Base-by-base conservation (phyloP, 2,797 vertebrate genomes). In the Sphenopsis melanotis region DNA sequence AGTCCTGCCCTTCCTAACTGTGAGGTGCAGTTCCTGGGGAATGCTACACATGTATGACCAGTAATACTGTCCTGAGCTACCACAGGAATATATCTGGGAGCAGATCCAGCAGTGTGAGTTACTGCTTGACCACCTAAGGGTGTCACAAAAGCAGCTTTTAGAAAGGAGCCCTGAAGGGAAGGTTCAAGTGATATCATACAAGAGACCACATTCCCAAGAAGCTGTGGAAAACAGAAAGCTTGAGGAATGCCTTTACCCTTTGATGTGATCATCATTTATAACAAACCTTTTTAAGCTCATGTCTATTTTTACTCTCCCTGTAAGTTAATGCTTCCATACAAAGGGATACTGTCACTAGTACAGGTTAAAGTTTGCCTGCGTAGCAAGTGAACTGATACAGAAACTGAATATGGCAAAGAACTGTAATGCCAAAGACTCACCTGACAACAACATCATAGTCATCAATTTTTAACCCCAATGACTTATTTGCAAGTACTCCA, bases 401-500 rank as follows among this genome's bases (percentile, higher is more conserved):
- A 83, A 91, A 79, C 22, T 15, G 37, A 72, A 24, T 13, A 41
- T 3, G 27, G 8, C 30, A 84, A 77, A 72, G 37, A 74, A 79
- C 9, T 11, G 22, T 15, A 68, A 82, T 69, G 64, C 23, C 56
- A 47, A 82, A 87, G 79, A 96, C 99, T 98, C 97, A 99, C 99
- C 99, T 98, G 94, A 99, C 98, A 78, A 99, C 98, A 59, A 99
- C 98, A 92, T 99, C 99, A 44, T 99, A 99, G 69, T 99, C 98
- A 90, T 99, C 99, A 72, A 99, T 99, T 89, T 98, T 98, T 89
- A 99, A 97, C 30, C 99, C 99, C 97, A 99, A 94, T 22, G 99
- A 99, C 96, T 99, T 99, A 97, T 99, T 99, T 96, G 98, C 98
- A 79, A 99, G 98, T 95, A 99, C 99, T 63, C 99, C 99, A 80